Conservation (phyloP, 2,888 invertebrate genomes). For the Agonopterix heracliana region DNA sequence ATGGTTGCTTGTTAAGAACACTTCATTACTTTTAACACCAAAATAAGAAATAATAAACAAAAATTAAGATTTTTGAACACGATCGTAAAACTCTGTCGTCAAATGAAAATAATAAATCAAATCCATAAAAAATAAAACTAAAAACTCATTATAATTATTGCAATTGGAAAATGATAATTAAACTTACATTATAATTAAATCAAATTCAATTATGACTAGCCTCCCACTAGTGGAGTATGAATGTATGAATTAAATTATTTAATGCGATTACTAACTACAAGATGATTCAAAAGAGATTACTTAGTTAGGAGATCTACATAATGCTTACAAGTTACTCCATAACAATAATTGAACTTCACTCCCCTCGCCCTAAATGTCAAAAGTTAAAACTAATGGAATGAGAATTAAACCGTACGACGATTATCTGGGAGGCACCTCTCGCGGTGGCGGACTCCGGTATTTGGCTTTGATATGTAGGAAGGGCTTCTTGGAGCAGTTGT, state of each 20-base stretch:
- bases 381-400: conserved; percentile 54
- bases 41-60: conserved; percentile 2
- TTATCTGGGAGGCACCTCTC: conserved; percentile 78
- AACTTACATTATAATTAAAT: conserved; percentile 19
- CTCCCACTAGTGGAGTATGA: conserved; percentile 41
- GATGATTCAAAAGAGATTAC: conserved; percentile 41
- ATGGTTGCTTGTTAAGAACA: neutral
- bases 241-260: conserved; percentile 34
- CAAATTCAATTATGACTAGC: conserved; percentile 50
- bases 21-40: neutral
- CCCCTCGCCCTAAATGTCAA: conserved; percentile 5
- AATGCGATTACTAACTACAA: conserved; percentile 24
- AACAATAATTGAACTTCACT: conserved; percentile 17
- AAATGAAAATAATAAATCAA: conserved; percentile 1
- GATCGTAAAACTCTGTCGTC: neutral
- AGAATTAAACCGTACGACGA: conserved; percentile 7
- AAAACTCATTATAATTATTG: conserved; percentile 28
- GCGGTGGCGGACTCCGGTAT: conserved; percentile 81
- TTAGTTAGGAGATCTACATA: conserved; percentile 49
- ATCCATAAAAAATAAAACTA: conserved; percentile 22
- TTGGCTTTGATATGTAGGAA: conserved; percentile 84
- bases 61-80: conserved; percentile 1
- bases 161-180: conserved; percentile 38
- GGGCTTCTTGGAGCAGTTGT: conserved; percentile 59
- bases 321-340: conserved; percentile 34